Evolutionary conservation across 2,888 invertebrate genomes (phyloP).

Genomic region (Machimus atricapillus): DNA sequence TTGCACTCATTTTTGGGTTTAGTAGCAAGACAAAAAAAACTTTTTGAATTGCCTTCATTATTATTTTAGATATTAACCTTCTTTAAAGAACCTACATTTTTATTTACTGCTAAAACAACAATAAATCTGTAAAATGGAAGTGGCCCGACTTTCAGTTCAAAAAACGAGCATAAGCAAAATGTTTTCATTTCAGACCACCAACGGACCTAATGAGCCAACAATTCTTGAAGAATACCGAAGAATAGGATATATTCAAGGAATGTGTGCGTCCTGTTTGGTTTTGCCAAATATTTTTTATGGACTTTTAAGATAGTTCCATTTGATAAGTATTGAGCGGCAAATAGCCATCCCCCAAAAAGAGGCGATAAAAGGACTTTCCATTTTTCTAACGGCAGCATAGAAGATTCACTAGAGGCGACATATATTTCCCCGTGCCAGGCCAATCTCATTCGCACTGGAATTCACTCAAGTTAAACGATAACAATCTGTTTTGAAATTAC

Average conservation of each 20-base stretch:
- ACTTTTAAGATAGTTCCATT: background rate
- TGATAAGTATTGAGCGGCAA: background rate
- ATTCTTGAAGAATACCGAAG: background rate
- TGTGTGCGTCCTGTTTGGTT: background rate
- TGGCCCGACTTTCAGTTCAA: background rate
- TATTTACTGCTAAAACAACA: background rate
- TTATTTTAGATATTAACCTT: too few species aligned
- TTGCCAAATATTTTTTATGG: background rate
- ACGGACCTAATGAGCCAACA: background rate
- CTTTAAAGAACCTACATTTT: too few species aligned
- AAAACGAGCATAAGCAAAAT: background rate
- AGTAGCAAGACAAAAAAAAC: too few species aligned
- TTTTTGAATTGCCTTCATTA: too few species aligned
- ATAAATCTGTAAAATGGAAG: background rate
- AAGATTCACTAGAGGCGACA: background rate
- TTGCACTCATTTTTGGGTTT: too few species aligned
- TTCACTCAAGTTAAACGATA: conserved; percentile 34
- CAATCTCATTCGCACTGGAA: conserved; percentile 12
- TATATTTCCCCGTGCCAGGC: background rate
- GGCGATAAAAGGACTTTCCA: background rate
- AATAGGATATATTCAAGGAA: background rate
- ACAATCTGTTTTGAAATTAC: conserved; percentile 23
- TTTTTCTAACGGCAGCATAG: background rate
- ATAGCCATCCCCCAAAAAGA: background rate
- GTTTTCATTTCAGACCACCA: background rate